A percentile compares a stretch with the other conserved stretches of the same genome.
Conservation (phyloP, 2,888 invertebrate species). For the Chelonus formosanus region DNA sequence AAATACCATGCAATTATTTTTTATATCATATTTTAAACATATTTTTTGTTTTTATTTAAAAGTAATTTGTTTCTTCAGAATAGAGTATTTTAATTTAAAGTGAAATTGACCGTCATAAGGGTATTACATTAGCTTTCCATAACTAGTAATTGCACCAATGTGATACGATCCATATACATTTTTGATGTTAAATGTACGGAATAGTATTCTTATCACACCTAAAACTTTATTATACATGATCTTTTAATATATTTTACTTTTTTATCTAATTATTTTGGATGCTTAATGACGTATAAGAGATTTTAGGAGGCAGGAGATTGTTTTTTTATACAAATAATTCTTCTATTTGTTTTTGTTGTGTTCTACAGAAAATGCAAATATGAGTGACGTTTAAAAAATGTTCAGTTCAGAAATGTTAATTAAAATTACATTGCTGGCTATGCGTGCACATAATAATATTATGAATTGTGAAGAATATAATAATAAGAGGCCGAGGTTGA, state of each 20-base stretch:
- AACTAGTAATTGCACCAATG: slow-evolving; percentile 61
- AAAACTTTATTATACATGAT: slow-evolving; percentile 41
- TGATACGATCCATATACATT: slow-evolving; percentile 55
- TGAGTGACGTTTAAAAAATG: too few species aligned
- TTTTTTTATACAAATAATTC: too few species aligned
- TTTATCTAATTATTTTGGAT: too few species aligned
- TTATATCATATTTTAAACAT: slow-evolving; percentile 48
- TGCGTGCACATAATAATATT: slow-evolving; percentile 26
- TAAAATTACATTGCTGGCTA: not conserved
- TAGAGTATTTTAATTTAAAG: slow-evolving; percentile 56
- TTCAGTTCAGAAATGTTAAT: too few species aligned
- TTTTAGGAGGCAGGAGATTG: too few species aligned
- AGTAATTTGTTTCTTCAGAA: slow-evolving; percentile 30
- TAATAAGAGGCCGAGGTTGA: slow-evolving; percentile 30
- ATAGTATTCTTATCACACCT: slow-evolving; percentile 41
- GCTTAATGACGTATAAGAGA: too few species aligned
- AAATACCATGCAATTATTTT: slow-evolving; percentile 49
- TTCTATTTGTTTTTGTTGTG: too few species aligned
- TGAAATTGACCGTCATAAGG: slow-evolving; percentile 66
- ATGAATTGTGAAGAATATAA: slow-evolving; percentile 30
- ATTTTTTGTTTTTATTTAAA: slow-evolving; percentile 41
- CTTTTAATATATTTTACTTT: slow-evolving; percentile 14
- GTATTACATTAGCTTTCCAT: slow-evolving; percentile 61
- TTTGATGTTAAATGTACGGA: slow-evolving; percentile 41
- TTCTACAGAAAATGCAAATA: too few species aligned